Base-by-base conservation (phyloP, 2,888 invertebrate genomes). In the Caenorhabditis sp. region DNA sequence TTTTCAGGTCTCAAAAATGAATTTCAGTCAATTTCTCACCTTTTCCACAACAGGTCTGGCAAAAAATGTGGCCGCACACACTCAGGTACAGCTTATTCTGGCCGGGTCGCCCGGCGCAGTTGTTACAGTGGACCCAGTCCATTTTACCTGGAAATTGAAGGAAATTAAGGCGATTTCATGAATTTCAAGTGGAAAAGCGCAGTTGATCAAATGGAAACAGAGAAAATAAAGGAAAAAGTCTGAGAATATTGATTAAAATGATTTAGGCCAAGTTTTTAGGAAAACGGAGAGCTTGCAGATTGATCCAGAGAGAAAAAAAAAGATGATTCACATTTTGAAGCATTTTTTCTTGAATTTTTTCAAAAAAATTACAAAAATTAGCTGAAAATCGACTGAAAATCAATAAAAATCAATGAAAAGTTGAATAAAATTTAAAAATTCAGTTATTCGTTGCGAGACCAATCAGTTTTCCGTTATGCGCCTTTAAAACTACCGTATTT, bases 101-200 rank as follows among this genome's bases (percentile, higher is more conserved):
- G 11, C 51, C 71, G 0, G 71, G 71, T n/a, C 55, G 51, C 3
- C 22, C 11, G 11, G 65, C 70, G 32, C 79, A 79, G 22, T 55
- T 44, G 37, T 79, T 79, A 28, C 79, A 79, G 15, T 79, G 71
- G 8, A 79, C 40, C 79, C 79, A 79, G 35, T 79, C 71, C 79
- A 79, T 78, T 28, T 40, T n/a, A 28, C 32, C 20, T 18, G 51
- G 18, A 67, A 56, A 5, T 13, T 40, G 6, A 50, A 32, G 62
- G 13, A 13, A 22, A 53, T 24, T 44, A 15, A n/a, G n/a, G n/a
- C 13, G n/a, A 20, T 18, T 58, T 18, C 18, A n/a, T n/a, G n/a
- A n/a, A n/a, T n/a, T n/a, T n/a, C n/a, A 37, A 6, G 37, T 37
- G 37, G 37, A 37, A 37, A 37, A 37, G 6, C 8, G 6, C 13